Evolutionary conservation across 2,888 invertebrate genomes (phyloP), one percentile per base, ranked within the genome.

Genomic region (Drosophila helvetica): DNA sequence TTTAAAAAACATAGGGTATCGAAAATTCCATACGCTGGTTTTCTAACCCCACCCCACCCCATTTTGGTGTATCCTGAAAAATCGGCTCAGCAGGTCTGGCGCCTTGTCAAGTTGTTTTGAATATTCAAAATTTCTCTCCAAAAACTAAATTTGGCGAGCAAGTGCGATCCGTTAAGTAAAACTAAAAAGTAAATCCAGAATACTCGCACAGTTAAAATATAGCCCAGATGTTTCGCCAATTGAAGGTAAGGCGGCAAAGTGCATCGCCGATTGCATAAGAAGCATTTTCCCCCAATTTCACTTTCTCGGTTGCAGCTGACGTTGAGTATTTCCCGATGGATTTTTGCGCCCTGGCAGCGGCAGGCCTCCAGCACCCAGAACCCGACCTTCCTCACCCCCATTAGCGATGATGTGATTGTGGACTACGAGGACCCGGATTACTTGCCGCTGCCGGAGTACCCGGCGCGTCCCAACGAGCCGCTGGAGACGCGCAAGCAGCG

Each of bases 401-500:
- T 55, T 1, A 67, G 77, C 12, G 83, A 86, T 10, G 86, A 86
- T 25, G 62, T 86, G 7, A 82, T 90, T 15, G 91, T 71, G 22
- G 70, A 92, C 62, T 91, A 83, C 46, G 90, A 91, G 2, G 91
- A 91, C 70, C 90, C 91, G 0, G 81, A 85, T 3, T 79, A 90
- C 63, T 70, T 92, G 18, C 91, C 92, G 56, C 93, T 95, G 74
- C 95, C 95, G 4, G 90, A 93, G 10, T 95, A 95, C 88, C 92
- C 93, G 68, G 90, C 93, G 22, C 93, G 94, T 56, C 92, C 93
- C 69, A 93, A 94, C 55, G 96, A 96, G 90, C 89, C 94, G 2
- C 85, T 94, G 54, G 93, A 94, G 38, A 91, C 91, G 5, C 94
- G 94, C 75, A 94, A 94, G 89, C 95, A 95, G 51, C 93, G 96